Base-by-base conservation (phyloP, 2,888 invertebrate genomes). In the Chrysolina haemoptera region DNA sequence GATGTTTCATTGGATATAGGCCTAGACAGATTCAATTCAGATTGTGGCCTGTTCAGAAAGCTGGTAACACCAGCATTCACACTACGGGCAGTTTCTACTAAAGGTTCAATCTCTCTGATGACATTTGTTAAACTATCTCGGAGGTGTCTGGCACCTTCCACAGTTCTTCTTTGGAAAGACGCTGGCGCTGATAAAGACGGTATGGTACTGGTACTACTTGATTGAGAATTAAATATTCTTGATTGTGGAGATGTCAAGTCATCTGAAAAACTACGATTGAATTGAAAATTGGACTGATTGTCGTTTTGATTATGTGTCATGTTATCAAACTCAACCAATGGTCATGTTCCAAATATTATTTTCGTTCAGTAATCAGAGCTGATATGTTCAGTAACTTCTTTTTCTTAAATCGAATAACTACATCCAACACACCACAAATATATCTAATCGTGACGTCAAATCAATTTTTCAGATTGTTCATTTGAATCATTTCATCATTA, bases 91-190 rank as follows among this genome's bases (percentile, higher is more conserved):
- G 91, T 90, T 86, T 92, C 91, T 14, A 93, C 91, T 8, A 92
- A 87, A n/a, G 92, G 93, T 81, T 92, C 89, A 68, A 93, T 91
- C 86, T 92, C 93, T 82, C 92, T 90, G 76, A 93, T 86, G 20
- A 87, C 87, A 79, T 85, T 86, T 22, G 84, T 85, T 40, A 88
- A 81, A 77, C 87, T 87, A 62, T 86, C 85, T 46, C 87, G 70
- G 41, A 87, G 76, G 66, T 87, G 84, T 71, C 86, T 82, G 3
- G 88, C 85, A 70, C 86, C 84, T 77, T 88, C 88, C 18, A 85
- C 82, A 5, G 86, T 86, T 75, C 86, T 78, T 74, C 85, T 77
- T 59, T 82, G 82, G 55, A 82, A 82, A 16, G 82, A 82, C 22
- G 75, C 74, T 59, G 82, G 78, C 16, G 79, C 78, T 22, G 78